Evolutionary conservation across 2,888 invertebrate genomes (phyloP), one percentile per base, ranked within the genome.

Genomic region (Lasioglossum zephyrum): DNA sequence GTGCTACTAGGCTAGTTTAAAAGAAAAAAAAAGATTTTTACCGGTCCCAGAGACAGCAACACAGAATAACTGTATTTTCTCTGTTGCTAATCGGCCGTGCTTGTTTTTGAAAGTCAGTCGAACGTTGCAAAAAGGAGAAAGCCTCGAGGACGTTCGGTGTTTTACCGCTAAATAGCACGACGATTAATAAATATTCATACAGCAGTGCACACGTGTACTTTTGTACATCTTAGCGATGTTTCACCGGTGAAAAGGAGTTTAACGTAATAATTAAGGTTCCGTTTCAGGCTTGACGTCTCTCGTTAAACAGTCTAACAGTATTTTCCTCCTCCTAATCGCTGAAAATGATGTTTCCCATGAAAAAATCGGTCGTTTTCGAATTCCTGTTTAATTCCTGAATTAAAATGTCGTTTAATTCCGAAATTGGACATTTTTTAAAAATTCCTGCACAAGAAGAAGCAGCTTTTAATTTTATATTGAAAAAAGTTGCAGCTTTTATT

Each of bases 181-280:
- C 36, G 81, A 78, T 79, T 73, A 49, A 88, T 90, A 88, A 90
- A 90, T 90, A 90, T 88, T 88, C 85, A 90, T 88, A 69, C 57
- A 70, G 74, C 41, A 70, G 47, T 22, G 13, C 41, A 41, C 73
- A 60, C 49, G 76, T 53, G 81, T 77, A 26, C 18, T 3, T 53
- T 3, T 53, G 39, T 79, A 16, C 53, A 81, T 60, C 76, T 77
- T 53, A 11, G 39, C 39, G n/a, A 41, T 22, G 26, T 41, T 66
- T 70, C 75, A 41, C 63, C 11, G 44, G n/a, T 26, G 16, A 75
- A 70, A 66, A 69, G 9, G 13, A 8, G n/a, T 36, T 44, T 6
- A 74, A 60, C 53, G 73, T 77, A 82, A 75, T 73, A 79, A 85
- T 75, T 47, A 36, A 41, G 36, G 69, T 18, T 73, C 22, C 31